Conservation (phyloP, 2,888 invertebrate genomes). For the Halocaridina rubra region DNA sequence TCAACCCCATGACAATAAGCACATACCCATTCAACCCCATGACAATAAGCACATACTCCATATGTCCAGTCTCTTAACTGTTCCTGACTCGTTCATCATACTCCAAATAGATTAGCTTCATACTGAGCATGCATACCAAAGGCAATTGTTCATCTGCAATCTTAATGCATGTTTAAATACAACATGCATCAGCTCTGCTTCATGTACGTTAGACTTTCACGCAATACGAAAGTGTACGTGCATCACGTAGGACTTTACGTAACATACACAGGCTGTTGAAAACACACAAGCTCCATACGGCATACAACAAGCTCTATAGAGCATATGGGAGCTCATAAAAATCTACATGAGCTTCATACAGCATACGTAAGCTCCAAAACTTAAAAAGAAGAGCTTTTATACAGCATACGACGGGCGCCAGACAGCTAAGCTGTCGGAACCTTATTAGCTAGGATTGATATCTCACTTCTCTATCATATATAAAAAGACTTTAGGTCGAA, state of each 20-base stretch:
- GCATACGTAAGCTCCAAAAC: neutral
- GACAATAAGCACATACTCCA: neutral
- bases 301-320: conserved; percentile 29
- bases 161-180: no score
- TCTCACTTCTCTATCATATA: conserved; percentile 16
- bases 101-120: conserved; percentile 5
- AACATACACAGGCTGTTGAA: conserved; percentile 17
- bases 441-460: conserved; percentile 43
- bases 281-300: conserved; percentile 41
- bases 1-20: conserved; percentile 39
- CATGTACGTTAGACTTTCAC: neutral
- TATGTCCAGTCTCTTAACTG: neutral
- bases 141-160: neutral
- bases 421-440: conserved; percentile 42
- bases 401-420: conserved; percentile 56
- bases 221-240: conserved; percentile 17
- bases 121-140: neutral
- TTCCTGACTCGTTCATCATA: conserved; percentile 13
- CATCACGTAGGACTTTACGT: conserved; percentile 28
- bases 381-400: conserved; percentile 5
- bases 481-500: conserved; percentile 29
- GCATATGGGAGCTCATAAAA: conserved; percentile 21
- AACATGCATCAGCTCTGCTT: neutral
- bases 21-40: conserved; percentile 33
- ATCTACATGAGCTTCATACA: conserved; percentile 32